Base-by-base conservation (phyloP, 2,888 invertebrate genomes). In the Drosophila acutilabella region DNA sequence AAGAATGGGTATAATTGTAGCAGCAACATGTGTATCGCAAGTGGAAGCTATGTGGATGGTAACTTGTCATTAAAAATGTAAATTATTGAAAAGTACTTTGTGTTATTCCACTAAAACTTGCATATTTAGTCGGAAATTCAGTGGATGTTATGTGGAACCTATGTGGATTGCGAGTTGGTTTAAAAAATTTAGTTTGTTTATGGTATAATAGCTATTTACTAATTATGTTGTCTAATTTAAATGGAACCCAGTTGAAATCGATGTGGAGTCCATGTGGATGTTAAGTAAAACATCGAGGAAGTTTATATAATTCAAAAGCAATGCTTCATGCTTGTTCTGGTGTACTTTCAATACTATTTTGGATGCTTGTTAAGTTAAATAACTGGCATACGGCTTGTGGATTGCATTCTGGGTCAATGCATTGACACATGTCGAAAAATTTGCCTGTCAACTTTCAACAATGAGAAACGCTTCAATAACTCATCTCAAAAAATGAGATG, bases 381-480 rank as follows among this genome's bases (percentile, higher is more conserved):
- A 30, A 30, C 30, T 30, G 30, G 2, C 30, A 30, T 30, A 2
- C 8, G 16, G 11, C 3, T 11, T 42, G 59, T 59, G 59, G 45
- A 13, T n/a, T 30, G 18, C 30, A 45, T 18, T 20, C 33, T 33
- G 30, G 20, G 41, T 36, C 42, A 50, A 41, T 48, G 30, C 48
- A 62, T 64, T 57, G 67, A 44, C 41, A 67, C 75, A 68, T 60
- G 60, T 74, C 78, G 64, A 59, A 74, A 74, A 74, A 60, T 66
- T 64, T 30, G 71, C 58, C 57, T 60, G 64, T 64, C 74, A 71
- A 51, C 75, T 72, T 75, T 57, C 78, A 75, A 64, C 47, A 41
- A 61, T 52, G 41, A 50, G 64, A 48, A 69, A 78, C 61, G 72
- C 72, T 69, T 78, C 79, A 78, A 78, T 78, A 78, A 78, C 78